Percentiles rank a stretch among this genome's conserved stretches.
phyloP scores from a whole-genome alignment of 2,113 vertebrate genomes.

The Brachyhypopomus occidentalis region DNA sequence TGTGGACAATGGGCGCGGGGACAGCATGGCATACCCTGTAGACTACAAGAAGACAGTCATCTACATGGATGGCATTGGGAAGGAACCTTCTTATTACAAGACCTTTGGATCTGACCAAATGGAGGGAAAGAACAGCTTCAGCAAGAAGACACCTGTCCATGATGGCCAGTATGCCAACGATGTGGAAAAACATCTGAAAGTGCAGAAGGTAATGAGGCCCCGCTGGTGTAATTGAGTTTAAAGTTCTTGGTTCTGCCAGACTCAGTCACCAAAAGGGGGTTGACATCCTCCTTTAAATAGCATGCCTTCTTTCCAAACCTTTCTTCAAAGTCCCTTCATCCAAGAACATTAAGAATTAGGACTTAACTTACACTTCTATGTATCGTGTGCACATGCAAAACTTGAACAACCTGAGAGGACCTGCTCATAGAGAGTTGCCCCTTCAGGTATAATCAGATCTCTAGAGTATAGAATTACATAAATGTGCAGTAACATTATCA shows the following conservation, averaged over 20 bases:
- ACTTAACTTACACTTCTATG: no score
- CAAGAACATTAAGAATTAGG: no score
- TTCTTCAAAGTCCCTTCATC: no score
- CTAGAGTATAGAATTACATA: background rate
- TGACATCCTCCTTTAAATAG: no score
- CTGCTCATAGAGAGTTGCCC: no score
- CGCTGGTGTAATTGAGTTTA: background rate
- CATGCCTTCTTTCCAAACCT: no score
- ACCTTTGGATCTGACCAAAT: slow-evolving; percentile 61
- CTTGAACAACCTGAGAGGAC: no score
- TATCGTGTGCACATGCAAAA: no score
- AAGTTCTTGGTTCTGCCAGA: no score
- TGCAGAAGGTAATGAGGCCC: slow-evolving; percentile 67
- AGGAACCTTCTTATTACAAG: slow-evolving; percentile 70
- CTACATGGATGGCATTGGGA: slow-evolving; percentile 65
- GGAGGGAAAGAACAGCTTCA: slow-evolving; percentile 45
- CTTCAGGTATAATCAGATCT: slow-evolving; percentile 4
- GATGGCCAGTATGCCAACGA: slow-evolving; percentile 62
- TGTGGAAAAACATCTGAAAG: slow-evolving; percentile 70
- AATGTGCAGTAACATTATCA: no score
- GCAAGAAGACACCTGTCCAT: slow-evolving; percentile 64
- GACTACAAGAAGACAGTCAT: slow-evolving; percentile 72
- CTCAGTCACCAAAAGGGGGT: no score
- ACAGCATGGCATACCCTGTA: slow-evolving; percentile 69
- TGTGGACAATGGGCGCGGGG: slow-evolving; percentile 66